These are phyloP conservation scores for Tortricodes alternella DNA, from an alignment of 2,888 invertebrate genomes.

Conservation along the genomic window DNA sequence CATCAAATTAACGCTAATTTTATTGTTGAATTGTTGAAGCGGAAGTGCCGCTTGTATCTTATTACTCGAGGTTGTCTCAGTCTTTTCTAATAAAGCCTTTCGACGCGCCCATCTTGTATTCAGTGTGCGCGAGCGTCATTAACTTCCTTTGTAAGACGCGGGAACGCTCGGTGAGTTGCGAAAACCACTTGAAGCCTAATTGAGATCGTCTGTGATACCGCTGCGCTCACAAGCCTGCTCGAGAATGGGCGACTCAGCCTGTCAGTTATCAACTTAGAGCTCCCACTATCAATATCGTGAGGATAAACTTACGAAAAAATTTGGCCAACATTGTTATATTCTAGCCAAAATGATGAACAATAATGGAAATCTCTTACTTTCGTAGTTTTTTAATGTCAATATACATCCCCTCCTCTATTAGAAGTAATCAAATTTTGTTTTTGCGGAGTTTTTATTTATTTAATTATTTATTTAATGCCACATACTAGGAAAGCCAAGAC, in stretches of 20 bases:
- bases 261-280: conserved; percentile 45
- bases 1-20: too few relatives aligned
- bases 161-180: conserved; percentile 60
- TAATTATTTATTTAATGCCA: too few relatives aligned
- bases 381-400: conserved; percentile 10
- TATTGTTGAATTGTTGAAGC: conserved; percentile 29
- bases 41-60: conserved; percentile 41
- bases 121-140: conserved; percentile 64
- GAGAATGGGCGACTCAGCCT: conserved; percentile 47
- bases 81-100: conserved; percentile 63
- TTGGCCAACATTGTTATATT: conserved; percentile 11
- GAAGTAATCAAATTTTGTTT: conserved; percentile 19
- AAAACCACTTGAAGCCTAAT: conserved; percentile 70
- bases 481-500: too few relatives aligned
- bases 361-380: too few relatives aligned
- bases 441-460: conserved; percentile 2
- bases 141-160: conserved; percentile 64
- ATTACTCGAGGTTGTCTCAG: conserved; percentile 53
- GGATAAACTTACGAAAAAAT: conserved; percentile 1
- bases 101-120: conserved; percentile 59
- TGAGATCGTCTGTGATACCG: conserved; percentile 63
- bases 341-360: background rate
- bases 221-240: conserved; percentile 34
- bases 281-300: conserved; percentile 31
- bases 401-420: conserved; percentile 2